These are phyloP conservation scores for Toxotes lorentzi DNA, from an alignment of 2,797 vertebrate genomes.

Conservation along the genomic window DNA sequence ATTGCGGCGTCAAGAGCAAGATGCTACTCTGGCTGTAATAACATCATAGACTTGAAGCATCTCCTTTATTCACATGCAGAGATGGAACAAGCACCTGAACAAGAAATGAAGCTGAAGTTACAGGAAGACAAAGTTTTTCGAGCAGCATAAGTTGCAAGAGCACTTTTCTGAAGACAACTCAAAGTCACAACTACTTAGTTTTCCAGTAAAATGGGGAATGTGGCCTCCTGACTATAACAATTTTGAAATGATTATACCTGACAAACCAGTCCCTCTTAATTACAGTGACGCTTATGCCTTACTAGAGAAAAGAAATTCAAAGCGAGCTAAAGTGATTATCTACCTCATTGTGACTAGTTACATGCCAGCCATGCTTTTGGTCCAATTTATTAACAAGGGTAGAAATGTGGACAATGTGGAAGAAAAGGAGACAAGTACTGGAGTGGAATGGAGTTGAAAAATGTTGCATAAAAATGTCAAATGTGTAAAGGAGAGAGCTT, in stretches of 20 bases:
- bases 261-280: not conserved
- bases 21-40: constrained; percentile 20
- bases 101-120: not conserved
- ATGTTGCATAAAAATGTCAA: constrained; percentile 12
- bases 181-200: not conserved
- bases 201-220: constrained; percentile 1
- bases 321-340: not conserved
- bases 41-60: constrained; percentile 2
- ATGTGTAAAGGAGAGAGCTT: not conserved
- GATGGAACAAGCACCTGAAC: not conserved
- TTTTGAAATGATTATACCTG: not conserved
- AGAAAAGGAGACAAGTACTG: not conserved
- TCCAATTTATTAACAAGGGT: constrained; percentile 4
- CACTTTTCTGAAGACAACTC: not conserved
- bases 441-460: constrained; percentile 8
- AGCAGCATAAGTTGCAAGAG: not conserved
- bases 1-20: constrained; percentile 29
- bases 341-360: not conserved
- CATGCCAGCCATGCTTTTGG: not conserved
- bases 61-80: not conserved
- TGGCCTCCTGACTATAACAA: not conserved
- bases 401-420: constrained; percentile 6
- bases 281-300: not conserved
- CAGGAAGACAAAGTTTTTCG: not conserved
- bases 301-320: not conserved